Conservation (phyloP, 2,797 vertebrate species). For the Lepus oiostolus region DNA sequence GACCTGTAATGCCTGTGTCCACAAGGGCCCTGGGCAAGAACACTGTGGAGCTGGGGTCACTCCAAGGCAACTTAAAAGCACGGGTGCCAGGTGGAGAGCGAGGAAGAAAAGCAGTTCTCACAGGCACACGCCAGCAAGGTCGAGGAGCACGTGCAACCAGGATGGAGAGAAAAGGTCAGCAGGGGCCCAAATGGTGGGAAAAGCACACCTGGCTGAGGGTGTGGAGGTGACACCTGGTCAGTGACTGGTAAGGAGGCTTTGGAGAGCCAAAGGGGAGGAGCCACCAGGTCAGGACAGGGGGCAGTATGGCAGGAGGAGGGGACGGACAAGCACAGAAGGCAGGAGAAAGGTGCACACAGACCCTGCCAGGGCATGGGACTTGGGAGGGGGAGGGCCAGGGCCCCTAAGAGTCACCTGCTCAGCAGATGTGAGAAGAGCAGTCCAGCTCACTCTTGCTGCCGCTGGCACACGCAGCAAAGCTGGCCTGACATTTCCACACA, state of each 20-base stretch:
- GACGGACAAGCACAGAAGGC: background rate
- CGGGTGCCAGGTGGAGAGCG: background rate
- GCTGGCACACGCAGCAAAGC: accelerated
- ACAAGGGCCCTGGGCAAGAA: background rate
- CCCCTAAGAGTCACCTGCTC: background rate
- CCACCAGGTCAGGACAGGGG: background rate
- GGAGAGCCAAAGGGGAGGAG: background rate
- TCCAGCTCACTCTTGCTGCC: background rate
- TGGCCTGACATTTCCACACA: background rate
- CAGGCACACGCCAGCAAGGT: background rate
- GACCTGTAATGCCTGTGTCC: accelerated
- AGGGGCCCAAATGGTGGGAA: background rate
- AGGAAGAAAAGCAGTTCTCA: background rate
- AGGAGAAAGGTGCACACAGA: background rate
- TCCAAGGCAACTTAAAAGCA: background rate
- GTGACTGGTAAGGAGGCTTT: background rate
- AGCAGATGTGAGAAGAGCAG: background rate
- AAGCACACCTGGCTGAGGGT: background rate
- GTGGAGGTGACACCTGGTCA: background rate
- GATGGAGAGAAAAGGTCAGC: background rate
- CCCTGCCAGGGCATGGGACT: background rate
- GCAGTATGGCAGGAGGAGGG: accelerated
- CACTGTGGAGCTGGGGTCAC: accelerated
- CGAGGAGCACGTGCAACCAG: background rate
- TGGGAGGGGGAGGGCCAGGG: background rate